A percentile compares a stretch with the other conserved stretches of the same genome.
phyloP scores from a whole-genome alignment of 1,140 invertebrate genomes.

The Diorhabda sublineata region DNA sequence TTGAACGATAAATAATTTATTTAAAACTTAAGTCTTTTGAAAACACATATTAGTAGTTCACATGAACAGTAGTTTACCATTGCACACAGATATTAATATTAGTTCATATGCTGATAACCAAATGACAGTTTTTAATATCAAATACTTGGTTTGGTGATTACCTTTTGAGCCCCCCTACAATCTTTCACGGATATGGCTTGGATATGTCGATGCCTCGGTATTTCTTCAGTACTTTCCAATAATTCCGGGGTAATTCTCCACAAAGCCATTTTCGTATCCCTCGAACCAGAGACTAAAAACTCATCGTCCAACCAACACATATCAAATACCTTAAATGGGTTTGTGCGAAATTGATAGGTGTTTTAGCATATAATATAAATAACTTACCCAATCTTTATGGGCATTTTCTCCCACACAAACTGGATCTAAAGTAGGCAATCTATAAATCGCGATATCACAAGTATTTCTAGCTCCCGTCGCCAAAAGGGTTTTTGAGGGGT shows the following conservation, averaged over 20 bases:
- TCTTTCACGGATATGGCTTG: conserved; percentile 70
- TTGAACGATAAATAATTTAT: too few relatives aligned
- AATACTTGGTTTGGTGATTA: conserved; percentile 29
- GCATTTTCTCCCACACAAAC: conserved; percentile 89
- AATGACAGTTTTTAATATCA: too few relatives aligned
- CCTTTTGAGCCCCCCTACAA: conserved; percentile 59
- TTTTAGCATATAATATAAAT: neutral
- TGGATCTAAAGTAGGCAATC: conserved; percentile 88
- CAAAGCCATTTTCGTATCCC: conserved; percentile 80
- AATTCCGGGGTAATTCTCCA: conserved; percentile 64
- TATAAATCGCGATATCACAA: conserved; percentile 90
- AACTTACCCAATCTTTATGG: conserved; percentile 83
- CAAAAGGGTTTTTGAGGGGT: conserved; percentile 84
- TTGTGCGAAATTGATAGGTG: neutral
- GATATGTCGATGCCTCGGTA: conserved; percentile 57
- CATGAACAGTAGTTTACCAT: too few relatives aligned
- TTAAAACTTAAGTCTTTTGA: too few relatives aligned
- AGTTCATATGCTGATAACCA: too few relatives aligned
- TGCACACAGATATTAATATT: too few relatives aligned
- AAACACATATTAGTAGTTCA: too few relatives aligned
- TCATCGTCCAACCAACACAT: conserved; percentile 96
- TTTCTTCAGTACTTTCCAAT: conserved; percentile 46
- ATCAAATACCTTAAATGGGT: conserved; percentile 64
- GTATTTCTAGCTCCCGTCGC: conserved; percentile 91
- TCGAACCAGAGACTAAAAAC: conserved; percentile 88